These are phyloP conservation scores for Coelopa pilipes DNA, from an alignment of 2,888 invertebrate species.

Conservation along the genomic window DNA sequence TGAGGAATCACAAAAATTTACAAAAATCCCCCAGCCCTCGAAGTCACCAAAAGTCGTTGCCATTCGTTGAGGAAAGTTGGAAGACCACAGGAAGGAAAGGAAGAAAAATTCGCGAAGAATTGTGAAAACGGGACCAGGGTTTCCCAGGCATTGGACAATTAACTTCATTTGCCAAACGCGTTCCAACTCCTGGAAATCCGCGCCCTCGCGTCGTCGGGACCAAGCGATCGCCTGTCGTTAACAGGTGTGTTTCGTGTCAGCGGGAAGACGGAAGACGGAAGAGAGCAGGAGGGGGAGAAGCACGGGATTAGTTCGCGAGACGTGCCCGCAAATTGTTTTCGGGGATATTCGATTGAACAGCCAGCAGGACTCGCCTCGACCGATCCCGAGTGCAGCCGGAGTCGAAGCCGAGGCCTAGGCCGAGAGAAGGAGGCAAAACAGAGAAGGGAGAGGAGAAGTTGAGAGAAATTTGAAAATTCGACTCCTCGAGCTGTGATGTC, in stretches of 20 bases:
- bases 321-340: constrained; percentile 2
- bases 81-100: too few species aligned
- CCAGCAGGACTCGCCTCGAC: background rate
- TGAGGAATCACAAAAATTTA: background rate
- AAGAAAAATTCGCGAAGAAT: too few species aligned
- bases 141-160: too few species aligned
- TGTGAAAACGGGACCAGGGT: too few species aligned
- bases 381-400: background rate
- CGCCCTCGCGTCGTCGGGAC: too few species aligned
- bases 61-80: too few species aligned
- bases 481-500: too few species aligned
- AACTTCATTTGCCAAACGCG: too few species aligned
- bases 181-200: too few species aligned
- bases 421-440: background rate
- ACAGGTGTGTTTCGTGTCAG: constrained; percentile 27
- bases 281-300: background rate
- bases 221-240: background rate
- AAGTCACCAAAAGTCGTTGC: too few species aligned
- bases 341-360: background rate
- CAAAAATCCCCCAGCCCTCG: too few species aligned
- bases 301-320: background rate
- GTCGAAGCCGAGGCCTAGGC: background rate
- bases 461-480: too few species aligned
- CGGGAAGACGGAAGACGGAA: background rate
- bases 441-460: background rate